Conservation (phyloP, 2,113 vertebrate genomes). For the Physeter macrocephalus region DNA sequence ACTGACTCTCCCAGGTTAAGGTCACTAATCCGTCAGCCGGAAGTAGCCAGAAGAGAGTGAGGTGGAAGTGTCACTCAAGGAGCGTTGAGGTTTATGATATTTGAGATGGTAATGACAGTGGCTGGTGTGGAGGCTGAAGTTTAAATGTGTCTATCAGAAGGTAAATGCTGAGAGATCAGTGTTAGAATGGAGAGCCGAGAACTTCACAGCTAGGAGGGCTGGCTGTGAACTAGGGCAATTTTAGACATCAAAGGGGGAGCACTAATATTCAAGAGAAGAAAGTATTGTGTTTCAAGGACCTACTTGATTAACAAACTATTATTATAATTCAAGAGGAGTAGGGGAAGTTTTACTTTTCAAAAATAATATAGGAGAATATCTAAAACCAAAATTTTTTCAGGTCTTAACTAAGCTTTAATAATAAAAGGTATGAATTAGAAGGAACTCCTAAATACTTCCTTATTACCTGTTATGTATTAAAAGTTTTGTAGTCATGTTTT, state of each 20-base stretch:
- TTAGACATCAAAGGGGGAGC: not conserved
- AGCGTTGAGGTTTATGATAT: not conserved
- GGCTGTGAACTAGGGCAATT: not conserved
- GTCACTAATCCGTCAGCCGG: not conserved
- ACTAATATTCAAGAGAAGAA: not conserved
- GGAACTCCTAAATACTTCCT: not conserved
- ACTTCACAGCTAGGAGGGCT: not conserved
- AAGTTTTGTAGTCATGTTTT: not conserved
- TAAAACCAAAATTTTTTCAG: not conserved
- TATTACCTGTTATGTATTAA: not conserved
- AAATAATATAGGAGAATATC: not conserved
- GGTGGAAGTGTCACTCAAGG: not conserved
- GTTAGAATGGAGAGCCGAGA: not conserved
- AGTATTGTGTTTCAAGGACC: not conserved
- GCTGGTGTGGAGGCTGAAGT: not conserved
- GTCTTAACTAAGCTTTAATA: not conserved
- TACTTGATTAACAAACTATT: not conserved
- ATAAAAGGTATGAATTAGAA: slow-evolving; percentile 1
- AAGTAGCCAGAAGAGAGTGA: not conserved
- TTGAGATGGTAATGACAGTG: not conserved
- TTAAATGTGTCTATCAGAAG: not conserved
- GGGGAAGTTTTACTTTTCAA: not conserved
- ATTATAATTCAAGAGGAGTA: slow-evolving; percentile 22
- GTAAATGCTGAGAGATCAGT: not conserved
- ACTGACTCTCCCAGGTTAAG: not conserved